Base-by-base conservation (phyloP, 2,113 vertebrate species). In the Dendropsophus ebraccatus region DNA sequence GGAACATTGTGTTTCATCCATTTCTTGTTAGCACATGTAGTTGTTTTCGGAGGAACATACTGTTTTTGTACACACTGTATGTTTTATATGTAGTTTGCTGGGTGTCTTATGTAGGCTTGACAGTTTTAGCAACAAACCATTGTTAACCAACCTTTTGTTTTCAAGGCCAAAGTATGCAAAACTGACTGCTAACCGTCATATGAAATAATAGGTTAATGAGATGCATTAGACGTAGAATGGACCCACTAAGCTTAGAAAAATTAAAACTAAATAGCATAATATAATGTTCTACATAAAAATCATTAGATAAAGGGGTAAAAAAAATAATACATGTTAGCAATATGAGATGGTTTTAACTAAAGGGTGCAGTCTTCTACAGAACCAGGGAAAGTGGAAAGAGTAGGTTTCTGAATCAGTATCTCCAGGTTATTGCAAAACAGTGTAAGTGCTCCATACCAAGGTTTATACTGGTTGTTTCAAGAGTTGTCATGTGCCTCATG, bases 81-180 rank as follows among this genome's bases (percentile, higher is more conserved):
- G 37, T 54, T 30, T 54, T 17, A 32, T 21, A 35, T 54, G 67
- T 23, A 23, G 21, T 58, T n/a, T 58, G 30, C 32, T 67, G 5
- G 17, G 13, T 67, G 32, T 70, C 32, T 70, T 41, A 30, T 56
- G 91, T 90, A 84, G 89, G 89, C 88, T 94, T 93, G 93, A 91
- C 91, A 92, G 92, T 52, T 90, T 80, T 89, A 88, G 89, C 32
- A 86, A 82, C 12, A 45, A 60, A 81, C 78, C 58, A 35, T 80
- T 60, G 0, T 41, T 60, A 62, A 25, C 32, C 21, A 58, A n/a
- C 9, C 23, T 58, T 47, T 19, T 56, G 50, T 56, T 58, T 58
- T 58, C 54, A 45, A 23, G 56, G 21, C 67, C 35, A 12, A 41
- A 70, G 35, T 70, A 70, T n/a, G 35, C 77, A 80, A 80, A 80